Evolutionary conservation across 1,140 invertebrate genomes (phyloP).

Genomic region (Ceratitis capitata): DNA sequence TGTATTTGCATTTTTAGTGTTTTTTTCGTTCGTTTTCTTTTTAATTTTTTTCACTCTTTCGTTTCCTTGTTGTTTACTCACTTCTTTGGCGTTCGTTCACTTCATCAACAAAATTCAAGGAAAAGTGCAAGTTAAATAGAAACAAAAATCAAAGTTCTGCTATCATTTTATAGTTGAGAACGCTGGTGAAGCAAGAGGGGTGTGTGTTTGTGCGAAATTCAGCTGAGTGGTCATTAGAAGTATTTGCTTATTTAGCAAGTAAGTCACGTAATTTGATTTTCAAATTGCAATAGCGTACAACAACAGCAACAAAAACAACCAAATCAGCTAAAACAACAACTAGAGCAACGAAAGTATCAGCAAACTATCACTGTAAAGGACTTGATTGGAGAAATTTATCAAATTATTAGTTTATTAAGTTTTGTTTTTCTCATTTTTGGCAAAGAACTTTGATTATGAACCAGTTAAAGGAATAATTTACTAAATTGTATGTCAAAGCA

Average conservation of each 20-base stretch:
- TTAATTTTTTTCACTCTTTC: neutral
- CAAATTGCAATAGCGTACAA: constrained; percentile 3
- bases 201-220: neutral
- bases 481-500: neutral
- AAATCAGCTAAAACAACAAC: too few relatives aligned
- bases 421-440: too few relatives aligned
- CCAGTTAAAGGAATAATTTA: neutral
- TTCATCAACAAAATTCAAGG: constrained; percentile 27
- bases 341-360: too few relatives aligned
- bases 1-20: neutral
- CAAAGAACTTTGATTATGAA: neutral
- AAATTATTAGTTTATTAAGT: constrained; percentile 5
- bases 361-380: constrained; percentile 19
- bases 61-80: constrained; percentile 10
- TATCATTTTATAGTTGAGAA: neutral
- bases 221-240: constrained; percentile 31
- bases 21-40: neutral
- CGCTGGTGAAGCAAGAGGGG: neutral
- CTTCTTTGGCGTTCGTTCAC: constrained; percentile 26
- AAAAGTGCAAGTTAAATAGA: constrained; percentile 31
- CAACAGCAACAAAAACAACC: too few relatives aligned
- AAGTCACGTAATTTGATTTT: constrained; percentile 37
- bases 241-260: constrained; percentile 31
- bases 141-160: constrained; percentile 24
- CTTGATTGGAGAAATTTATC: constrained; percentile 14